Evolutionary conservation across 2,888 invertebrate genomes (phyloP).

Genomic region (Leptogaster cylindrica): DNA sequence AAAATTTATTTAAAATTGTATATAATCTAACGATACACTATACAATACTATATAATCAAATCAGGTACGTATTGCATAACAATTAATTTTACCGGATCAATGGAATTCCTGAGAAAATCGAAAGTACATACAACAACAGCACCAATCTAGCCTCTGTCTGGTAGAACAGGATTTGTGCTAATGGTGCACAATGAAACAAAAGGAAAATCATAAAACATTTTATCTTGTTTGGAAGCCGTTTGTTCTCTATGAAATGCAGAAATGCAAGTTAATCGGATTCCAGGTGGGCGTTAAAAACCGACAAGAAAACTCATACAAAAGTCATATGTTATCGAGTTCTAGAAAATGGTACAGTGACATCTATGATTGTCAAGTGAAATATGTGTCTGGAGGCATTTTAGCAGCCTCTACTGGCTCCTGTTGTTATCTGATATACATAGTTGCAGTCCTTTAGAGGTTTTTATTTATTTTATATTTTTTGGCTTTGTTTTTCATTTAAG

Average conservation of each 20-base stretch:
- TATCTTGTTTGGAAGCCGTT: constrained; percentile 19
- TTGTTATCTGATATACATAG: too few relatives aligned
- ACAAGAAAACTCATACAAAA: constrained; percentile 28
- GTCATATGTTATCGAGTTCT: constrained; percentile 26
- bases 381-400: constrained; percentile 35
- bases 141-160: constrained; percentile 23
- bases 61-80: constrained; percentile 14
- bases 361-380: constrained; percentile 33
- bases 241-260: constrained; percentile 15
- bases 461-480: too few relatives aligned
- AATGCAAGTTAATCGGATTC: constrained; percentile 2
- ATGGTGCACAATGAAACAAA: constrained; percentile 17
- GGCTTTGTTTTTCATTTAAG: too few relatives aligned
- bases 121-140: constrained; percentile 14
- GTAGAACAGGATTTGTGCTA: constrained; percentile 33
- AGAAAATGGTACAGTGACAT: constrained; percentile 35
- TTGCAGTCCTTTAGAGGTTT: too few relatives aligned
- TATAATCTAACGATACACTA: not conserved
- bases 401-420: too few relatives aligned
- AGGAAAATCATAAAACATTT: constrained; percentile 28
- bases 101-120: constrained; percentile 29
- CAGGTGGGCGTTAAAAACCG: constrained; percentile 20
- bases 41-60: too few relatives aligned
- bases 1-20: too few relatives aligned
- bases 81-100: constrained; percentile 22